Percentiles rank a stretch among this genome's conserved stretches.
Conservation (phyloP, 2,113 vertebrate genomes). For the Neotragus pygmaeus region DNA sequence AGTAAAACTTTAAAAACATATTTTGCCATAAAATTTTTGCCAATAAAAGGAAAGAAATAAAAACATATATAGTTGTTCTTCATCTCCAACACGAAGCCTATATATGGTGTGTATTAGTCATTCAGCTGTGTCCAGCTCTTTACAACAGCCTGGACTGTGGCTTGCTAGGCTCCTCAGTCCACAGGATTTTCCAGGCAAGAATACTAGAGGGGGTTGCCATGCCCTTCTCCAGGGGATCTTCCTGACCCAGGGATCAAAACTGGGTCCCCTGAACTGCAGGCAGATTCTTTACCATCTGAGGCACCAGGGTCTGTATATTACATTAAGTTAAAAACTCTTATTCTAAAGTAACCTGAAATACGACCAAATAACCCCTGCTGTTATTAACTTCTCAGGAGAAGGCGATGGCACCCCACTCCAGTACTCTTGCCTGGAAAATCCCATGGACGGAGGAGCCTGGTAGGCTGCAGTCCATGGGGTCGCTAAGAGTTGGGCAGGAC, state of each 20-base stretch:
- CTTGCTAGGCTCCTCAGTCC: neutral
- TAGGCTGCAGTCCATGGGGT: no score
- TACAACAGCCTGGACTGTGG: neutral
- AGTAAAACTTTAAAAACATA: slow-evolving; percentile 23
- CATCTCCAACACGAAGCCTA: neutral
- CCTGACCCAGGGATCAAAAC: neutral
- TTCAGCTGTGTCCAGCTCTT: neutral
- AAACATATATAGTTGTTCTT: neutral
- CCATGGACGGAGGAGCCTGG: no score
- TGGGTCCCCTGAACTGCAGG: neutral
- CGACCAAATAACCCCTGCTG: neutral
- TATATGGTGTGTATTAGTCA: neutral
- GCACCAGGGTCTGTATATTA: neutral
- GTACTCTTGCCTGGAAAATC: no score
- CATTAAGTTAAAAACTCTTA: neutral
- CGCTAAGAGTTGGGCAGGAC: no score
- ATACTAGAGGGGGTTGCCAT: neutral
- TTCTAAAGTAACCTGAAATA: neutral
- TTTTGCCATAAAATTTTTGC: neutral
- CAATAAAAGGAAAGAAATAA: neutral
- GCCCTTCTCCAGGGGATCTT: neutral
- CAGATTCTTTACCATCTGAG: neutral
- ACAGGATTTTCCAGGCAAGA: neutral
- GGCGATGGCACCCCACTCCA: no score
- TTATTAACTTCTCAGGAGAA: neutral